phyloP scores from a whole-genome alignment of 1,140 invertebrate genomes.

The Phthorimaea operculella region DNA sequence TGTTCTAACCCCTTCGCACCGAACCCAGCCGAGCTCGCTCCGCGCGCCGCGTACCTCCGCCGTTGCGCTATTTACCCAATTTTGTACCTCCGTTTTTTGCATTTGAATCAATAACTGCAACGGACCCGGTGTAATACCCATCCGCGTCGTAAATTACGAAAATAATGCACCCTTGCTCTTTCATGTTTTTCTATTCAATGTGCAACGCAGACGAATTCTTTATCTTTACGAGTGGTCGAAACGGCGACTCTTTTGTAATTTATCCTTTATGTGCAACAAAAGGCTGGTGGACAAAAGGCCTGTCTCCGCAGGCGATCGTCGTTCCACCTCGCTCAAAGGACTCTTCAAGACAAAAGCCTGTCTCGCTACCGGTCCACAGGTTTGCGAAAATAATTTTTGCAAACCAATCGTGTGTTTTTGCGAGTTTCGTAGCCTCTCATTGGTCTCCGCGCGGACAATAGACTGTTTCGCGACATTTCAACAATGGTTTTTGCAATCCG shows the following conservation, averaged over 20 bases:
- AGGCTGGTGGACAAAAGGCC: constrained; percentile 44
- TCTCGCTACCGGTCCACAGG: constrained; percentile 40
- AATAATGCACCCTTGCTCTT: constrained; percentile 58
- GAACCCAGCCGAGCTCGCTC: background rate
- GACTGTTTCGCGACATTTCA: constrained; percentile 33
- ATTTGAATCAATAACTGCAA: constrained; percentile 35
- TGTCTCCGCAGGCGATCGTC: constrained; percentile 31
- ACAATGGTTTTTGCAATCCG: constrained; percentile 17
- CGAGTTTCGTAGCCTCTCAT: constrained; percentile 32
- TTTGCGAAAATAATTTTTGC: constrained; percentile 63
- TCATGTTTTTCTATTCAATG: constrained; percentile 44
- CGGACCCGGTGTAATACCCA: constrained; percentile 33
- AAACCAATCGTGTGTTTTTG: constrained; percentile 55
- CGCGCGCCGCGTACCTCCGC: constrained; percentile 12
- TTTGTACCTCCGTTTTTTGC: constrained; percentile 26
- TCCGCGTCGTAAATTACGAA: constrained; percentile 49
- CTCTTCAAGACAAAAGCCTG: constrained; percentile 38
- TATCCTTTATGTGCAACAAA: constrained; percentile 54
- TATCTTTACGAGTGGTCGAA: constrained; percentile 52
- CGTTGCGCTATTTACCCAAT: constrained; percentile 16
- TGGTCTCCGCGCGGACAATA: constrained; percentile 46
- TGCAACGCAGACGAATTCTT: constrained; percentile 44
- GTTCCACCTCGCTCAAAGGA: constrained; percentile 28
- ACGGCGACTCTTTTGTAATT: constrained; percentile 50
- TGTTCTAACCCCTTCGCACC: constrained; percentile 20